phyloP scores from a whole-genome alignment of 30 jellyfish, hydroid and myxozoan genomes.

The Hydractinia symbiolongicarpus region DNA sequence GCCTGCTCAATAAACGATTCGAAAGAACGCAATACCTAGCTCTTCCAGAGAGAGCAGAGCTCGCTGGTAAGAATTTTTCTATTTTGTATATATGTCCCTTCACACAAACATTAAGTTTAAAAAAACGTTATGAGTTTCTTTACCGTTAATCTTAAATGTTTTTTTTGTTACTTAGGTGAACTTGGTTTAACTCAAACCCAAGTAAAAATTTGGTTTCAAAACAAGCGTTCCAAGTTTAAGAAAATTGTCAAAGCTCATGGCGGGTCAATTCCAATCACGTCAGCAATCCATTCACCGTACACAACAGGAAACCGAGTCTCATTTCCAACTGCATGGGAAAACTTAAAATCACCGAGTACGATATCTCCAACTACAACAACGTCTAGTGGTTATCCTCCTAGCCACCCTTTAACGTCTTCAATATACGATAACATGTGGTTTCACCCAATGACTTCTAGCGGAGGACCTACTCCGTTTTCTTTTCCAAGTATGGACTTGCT shows the following conservation, averaged over 20 bases:
- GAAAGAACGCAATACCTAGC: slow-evolving; percentile 66
- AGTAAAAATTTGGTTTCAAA: slow-evolving; percentile 88
- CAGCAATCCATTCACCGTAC: slow-evolving; percentile 13
- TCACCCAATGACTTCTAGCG: slow-evolving; percentile 13
- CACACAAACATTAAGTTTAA: not conserved
- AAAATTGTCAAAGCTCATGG: slow-evolving; percentile 46
- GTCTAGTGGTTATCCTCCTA: not conserved
- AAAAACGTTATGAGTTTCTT: not conserved
- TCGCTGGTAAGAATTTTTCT: slow-evolving; percentile 36
- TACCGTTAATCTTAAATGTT: not conserved
- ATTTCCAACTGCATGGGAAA: slow-evolving; percentile 1
- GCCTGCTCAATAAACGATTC: slow-evolving; percentile 61
- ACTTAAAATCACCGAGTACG: not conserved
- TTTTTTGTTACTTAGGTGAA: not conserved
- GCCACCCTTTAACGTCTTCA: not conserved
- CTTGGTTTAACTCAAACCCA: slow-evolving; percentile 80
- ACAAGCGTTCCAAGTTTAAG: slow-evolving; percentile 80
- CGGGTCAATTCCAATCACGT: not conserved
- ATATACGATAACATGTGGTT: slow-evolving; percentile 23
- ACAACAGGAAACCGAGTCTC: not conserved
- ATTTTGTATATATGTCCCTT: not conserved
- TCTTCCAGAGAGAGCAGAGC: slow-evolving; percentile 90
- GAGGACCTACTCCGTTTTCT: not conserved
- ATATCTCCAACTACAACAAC: slow-evolving; percentile 7
- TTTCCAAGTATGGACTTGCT: slow-evolving; percentile 26